phyloP scores from a whole-genome alignment of 2,888 invertebrate species.

The Parascotia fuliginaria region DNA sequence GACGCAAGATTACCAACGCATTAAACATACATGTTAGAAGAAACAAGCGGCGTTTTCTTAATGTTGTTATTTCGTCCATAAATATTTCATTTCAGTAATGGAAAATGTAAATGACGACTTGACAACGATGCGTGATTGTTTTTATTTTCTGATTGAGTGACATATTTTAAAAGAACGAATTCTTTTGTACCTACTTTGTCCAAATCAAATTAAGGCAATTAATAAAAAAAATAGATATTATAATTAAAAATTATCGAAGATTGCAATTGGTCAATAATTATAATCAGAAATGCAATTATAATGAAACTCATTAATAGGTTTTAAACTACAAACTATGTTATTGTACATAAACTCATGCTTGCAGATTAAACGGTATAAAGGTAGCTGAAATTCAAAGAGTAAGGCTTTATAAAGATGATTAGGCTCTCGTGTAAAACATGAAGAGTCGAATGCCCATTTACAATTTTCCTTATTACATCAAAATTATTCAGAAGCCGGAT shows the following conservation, averaged over 20 bases:
- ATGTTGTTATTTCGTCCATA: constrained; percentile 76
- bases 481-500: constrained; percentile 81
- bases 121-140: constrained; percentile 43
- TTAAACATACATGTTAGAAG: constrained; percentile 76
- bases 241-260: too few species aligned
- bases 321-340: too few species aligned
- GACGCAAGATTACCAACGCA: constrained; percentile 69
- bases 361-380: too few species aligned
- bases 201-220: too few species aligned
- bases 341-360: too few species aligned
- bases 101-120: constrained; percentile 73
- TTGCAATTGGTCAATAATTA: too few species aligned
- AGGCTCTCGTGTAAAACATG: constrained; percentile 54
- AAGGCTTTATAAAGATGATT: constrained; percentile 9
- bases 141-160: background rate
- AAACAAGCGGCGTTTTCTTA: constrained; percentile 73
- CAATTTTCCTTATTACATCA: constrained; percentile 81
- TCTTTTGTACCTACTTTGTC: too few species aligned
- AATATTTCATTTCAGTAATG: constrained; percentile 78
- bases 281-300: too few species aligned
- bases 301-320: too few species aligned
- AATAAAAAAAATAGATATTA: too few species aligned
- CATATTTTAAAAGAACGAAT: too few species aligned
- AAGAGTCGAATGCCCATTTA: constrained; percentile 76
- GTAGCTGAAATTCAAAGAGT: too few species aligned